Evolutionary conservation across 2,888 invertebrate species (phyloP).

Genomic region (Opisthograptis luteolata): DNA sequence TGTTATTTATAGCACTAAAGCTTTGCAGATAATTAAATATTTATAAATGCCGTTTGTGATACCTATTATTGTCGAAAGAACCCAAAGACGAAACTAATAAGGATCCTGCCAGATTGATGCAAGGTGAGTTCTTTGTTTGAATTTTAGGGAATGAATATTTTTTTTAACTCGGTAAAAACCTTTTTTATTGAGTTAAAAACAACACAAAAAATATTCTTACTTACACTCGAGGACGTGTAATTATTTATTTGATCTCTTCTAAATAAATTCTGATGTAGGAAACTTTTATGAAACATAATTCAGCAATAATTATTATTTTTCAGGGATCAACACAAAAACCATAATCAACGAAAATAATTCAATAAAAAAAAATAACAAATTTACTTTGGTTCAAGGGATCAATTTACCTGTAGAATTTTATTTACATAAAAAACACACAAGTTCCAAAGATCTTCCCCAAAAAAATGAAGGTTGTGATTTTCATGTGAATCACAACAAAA

Average conservation of each 20-base stretch:
- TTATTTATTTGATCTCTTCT: too few relatives aligned
- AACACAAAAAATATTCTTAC: too few relatives aligned
- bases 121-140: conserved; percentile 77
- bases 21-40: conserved; percentile 83
- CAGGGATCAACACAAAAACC: conserved; percentile 20
- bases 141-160: conserved; percentile 19
- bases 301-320: conserved; percentile 1
- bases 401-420: conserved; percentile 71
- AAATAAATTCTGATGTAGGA: too few relatives aligned
- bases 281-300: too few relatives aligned
- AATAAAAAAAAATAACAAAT: conserved; percentile 11
- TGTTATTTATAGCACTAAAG: conserved; percentile 83
- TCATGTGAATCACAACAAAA: conserved; percentile 45
- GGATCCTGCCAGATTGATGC: conserved; percentile 52
- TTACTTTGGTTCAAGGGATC: conserved; percentile 58
- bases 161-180: too few relatives aligned
- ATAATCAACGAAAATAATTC: conserved; percentile 26
- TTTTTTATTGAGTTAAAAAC: too few relatives aligned
- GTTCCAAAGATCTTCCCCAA: conserved; percentile 28
- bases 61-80: conserved; percentile 50
- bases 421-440: conserved; percentile 38
- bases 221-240: too few relatives aligned
- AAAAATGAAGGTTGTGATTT: conserved; percentile 53
- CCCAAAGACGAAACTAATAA: conserved; percentile 50
- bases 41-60: conserved; percentile 73